Evolutionary conservation across 2,113 vertebrate genomes (phyloP), one percentile per base, ranked within the genome.

Genomic region (Ahaetulla prasina): DNA sequence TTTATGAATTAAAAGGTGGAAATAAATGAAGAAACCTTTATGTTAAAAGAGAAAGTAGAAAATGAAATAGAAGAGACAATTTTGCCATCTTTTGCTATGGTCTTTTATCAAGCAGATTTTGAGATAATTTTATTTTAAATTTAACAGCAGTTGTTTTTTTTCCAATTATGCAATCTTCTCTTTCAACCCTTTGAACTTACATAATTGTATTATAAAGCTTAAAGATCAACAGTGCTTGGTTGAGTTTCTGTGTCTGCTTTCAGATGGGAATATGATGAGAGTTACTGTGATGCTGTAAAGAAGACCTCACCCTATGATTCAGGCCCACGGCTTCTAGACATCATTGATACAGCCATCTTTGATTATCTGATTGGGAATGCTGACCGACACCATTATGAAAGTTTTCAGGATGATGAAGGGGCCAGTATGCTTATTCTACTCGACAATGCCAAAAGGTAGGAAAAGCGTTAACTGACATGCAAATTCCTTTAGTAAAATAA

Each of bases 201-300:
- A 39, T 25, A 22, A n/a, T 20, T 52, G 27, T 84, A 10, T 22
- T 39, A 85, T 63, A 85, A 90, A 85, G 43, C 54, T 23, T 45
- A 53, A 63, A 74, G 35, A 12, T 49, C 23, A 27, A 18, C 20
- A 47, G 35, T 86, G 35, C 23, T 84, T 93, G 54, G 8, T 52
- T 85, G 49, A n/a, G 4, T 27, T 91, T 57, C 68, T 93, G 1
- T 90, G 6, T 55, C 43, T 94, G 14, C 89, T 91, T 23, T 0
- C 95, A 99, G 99, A 96, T 99, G 99, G 99, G 99, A 99, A 95
- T 99, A 99, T 0, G 99, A 99, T 0, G 99, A 99, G 93, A 99
- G 99, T 94, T 99, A 99, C 96, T 99, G 99, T 3, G 99, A 99
- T 12, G 99, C 99, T 0, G 99, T 99, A 93, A 99, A 99, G 97